Conservation (phyloP, 2,113 vertebrate species). For the Lepus europaeus region DNA sequence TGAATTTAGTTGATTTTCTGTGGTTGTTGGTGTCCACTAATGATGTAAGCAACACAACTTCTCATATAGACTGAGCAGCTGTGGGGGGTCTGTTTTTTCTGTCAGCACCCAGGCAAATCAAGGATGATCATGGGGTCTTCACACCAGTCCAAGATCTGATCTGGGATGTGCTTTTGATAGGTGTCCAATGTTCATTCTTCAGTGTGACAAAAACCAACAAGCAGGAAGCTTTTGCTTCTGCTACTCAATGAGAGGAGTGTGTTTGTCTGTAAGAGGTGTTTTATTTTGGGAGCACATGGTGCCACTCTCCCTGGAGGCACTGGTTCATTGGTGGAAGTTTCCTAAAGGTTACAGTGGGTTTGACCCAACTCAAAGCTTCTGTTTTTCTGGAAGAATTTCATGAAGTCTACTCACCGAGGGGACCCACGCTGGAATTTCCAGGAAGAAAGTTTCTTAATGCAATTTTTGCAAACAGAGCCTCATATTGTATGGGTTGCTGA, state of each 20-base stretch:
- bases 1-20: background rate
- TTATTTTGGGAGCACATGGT: background rate
- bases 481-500: constrained; percentile 98
- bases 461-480: constrained; percentile 92
- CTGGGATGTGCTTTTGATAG: background rate
- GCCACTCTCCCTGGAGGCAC: background rate
- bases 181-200: background rate
- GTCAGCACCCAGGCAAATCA: background rate
- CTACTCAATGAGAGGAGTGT: too few relatives aligned
- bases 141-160: background rate
- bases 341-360: too few relatives aligned
- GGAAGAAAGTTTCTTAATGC: background rate
- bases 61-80: background rate
- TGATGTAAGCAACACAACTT: background rate
- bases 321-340: background rate
- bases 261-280: background rate
- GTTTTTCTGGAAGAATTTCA: background rate
- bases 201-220: too few relatives aligned
- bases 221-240: too few relatives aligned
- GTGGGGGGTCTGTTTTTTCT: background rate
- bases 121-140: background rate
- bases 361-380: background rate
- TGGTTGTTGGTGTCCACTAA: background rate
- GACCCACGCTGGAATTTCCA: background rate
- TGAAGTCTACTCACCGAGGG: background rate